phyloP scores from a whole-genome alignment of 2,113 vertebrate genomes.

The Meriones unguiculatus region DNA sequence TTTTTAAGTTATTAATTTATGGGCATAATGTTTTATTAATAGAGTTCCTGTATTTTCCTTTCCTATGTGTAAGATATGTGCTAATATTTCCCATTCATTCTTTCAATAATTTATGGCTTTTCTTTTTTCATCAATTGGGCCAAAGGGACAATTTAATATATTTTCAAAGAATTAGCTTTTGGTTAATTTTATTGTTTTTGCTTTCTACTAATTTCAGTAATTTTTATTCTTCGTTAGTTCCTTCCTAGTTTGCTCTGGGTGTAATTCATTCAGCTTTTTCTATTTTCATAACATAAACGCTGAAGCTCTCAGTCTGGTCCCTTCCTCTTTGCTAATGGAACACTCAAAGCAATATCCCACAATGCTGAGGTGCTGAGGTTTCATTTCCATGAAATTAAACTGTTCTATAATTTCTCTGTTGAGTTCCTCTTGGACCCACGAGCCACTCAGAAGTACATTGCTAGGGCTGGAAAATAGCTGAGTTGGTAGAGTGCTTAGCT shows the following conservation, averaged over 20 bases:
- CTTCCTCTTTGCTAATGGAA: background rate
- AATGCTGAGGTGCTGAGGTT: conserved; percentile 5
- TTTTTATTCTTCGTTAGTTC: conserved; percentile 6
- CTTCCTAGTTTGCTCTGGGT: background rate
- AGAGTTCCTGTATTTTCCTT: background rate
- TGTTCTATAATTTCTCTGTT: conserved; percentile 5
- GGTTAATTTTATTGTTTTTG: conserved; percentile 3
- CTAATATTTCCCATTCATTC: background rate
- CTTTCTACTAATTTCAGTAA: conserved; percentile 2
- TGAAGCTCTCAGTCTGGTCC: background rate
- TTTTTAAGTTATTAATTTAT: conserved; percentile 16
- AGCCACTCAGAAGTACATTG: background rate
- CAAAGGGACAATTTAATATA: background rate
- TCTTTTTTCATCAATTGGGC: background rate
- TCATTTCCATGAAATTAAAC: background rate
- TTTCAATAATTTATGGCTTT: background rate
- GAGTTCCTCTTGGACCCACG: background rate
- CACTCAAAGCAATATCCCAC: background rate
- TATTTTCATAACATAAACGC: background rate
- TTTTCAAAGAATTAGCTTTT: conserved; percentile 23
- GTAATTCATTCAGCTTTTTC: background rate
- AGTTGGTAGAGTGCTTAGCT: background rate
- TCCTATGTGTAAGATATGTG: background rate
- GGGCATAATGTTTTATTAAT: background rate
- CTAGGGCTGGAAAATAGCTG: background rate